A percentile compares a stretch with the other conserved stretches of the same genome.
These are phyloP conservation scores for Amiota minor DNA, from an alignment of 2,888 invertebrate genomes.

Conservation along the genomic window DNA sequence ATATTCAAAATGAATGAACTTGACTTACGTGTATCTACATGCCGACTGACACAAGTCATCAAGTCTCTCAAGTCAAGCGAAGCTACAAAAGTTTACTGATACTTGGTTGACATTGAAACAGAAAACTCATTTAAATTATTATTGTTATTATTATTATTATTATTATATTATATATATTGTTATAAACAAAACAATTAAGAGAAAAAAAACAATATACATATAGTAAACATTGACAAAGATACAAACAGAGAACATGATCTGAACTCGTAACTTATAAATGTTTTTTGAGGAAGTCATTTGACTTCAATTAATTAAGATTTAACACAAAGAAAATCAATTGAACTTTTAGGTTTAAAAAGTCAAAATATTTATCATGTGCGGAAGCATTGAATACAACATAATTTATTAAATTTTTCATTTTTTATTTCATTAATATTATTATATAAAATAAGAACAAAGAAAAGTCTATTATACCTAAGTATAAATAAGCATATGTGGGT, in stretches of 20 bases:
- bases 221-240: background rate
- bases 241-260: slow-evolving; percentile 5
- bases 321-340: background rate
- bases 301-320: background rate
- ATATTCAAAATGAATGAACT: slow-evolving; percentile 11
- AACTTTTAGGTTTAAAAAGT: slow-evolving; percentile 19
- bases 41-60: no score
- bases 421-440: background rate
- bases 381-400: slow-evolving; percentile 10
- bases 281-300: slow-evolving; percentile 20
- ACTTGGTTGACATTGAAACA: slow-evolving; percentile 23
- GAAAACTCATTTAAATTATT: no score
- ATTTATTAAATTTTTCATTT: background rate
- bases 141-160: no score
- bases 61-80: background rate
- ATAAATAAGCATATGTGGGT: background rate
- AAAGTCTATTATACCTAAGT: slow-evolving; percentile 1
- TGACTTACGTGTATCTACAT: slow-evolving; percentile 16
- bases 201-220: background rate
- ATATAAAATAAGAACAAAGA: background rate
- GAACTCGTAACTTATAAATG: no score
- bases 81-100: slow-evolving; percentile 20
- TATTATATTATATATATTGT: no score
- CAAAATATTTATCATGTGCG: slow-evolving; percentile 4
- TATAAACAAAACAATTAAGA: no score